phyloP scores from a whole-genome alignment of 2,888 invertebrate species.

The Phaonia tiefii region DNA sequence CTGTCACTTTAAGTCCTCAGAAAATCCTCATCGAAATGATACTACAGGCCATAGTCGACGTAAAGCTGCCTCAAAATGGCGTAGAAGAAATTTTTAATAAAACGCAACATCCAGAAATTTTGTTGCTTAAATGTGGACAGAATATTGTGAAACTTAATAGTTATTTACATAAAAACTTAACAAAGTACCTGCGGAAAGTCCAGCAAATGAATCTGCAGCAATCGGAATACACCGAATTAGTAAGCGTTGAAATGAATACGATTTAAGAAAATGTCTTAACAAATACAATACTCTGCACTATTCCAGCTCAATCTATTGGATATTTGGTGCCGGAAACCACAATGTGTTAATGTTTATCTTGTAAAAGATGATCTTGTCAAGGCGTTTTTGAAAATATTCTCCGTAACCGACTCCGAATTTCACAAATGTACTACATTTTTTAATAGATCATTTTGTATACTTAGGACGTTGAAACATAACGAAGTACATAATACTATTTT shows the following conservation, averaged over 20 bases:
- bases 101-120: slow-evolving; percentile 34
- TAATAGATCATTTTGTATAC: slow-evolving; percentile 32
- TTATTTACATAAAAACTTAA: slow-evolving; percentile 43
- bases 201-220: slow-evolving; percentile 15
- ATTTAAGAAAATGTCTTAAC: neutral
- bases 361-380: slow-evolving; percentile 18
- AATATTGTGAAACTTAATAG: neutral
- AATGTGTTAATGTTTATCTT: slow-evolving; percentile 15
- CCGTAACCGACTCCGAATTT: slow-evolving; percentile 4
- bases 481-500: slow-evolving; percentile 24
- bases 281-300: neutral
- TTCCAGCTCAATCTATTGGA: slow-evolving; percentile 54
- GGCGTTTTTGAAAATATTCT: slow-evolving; percentile 30
- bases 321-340: slow-evolving; percentile 20
- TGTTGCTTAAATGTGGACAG: slow-evolving; percentile 34
- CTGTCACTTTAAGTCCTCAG: slow-evolving; percentile 11
- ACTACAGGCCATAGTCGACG: slow-evolving; percentile 12
- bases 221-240: slow-evolving; percentile 34
- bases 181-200: slow-evolving; percentile 38
- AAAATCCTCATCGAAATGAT: slow-evolving; percentile 32
- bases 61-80: neutral
- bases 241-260: slow-evolving; percentile 11
- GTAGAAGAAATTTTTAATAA: slow-evolving; percentile 10
- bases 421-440: slow-evolving; percentile 38
- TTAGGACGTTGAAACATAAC: slow-evolving; percentile 27